Evolutionary conservation across 2,797 vertebrate genomes (phyloP), one percentile per base, ranked within the genome.

Genomic region (Amblyraja radiata): DNA sequence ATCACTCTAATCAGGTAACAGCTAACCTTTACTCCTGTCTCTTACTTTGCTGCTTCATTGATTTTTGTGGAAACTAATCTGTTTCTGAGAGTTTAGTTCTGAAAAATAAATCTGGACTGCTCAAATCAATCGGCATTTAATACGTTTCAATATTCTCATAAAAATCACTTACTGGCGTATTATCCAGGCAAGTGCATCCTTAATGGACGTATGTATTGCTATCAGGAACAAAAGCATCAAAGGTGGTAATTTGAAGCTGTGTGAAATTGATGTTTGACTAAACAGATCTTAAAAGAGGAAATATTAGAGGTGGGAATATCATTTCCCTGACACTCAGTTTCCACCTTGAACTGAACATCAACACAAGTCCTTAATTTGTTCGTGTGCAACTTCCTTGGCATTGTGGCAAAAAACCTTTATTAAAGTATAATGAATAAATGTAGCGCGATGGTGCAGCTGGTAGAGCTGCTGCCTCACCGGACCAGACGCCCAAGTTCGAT

Each of bases 11-110:
- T 36, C n/a, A 84, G 58, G 25, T 28, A 58, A 58, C 28, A 61
- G 81, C 23, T 84, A 88, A 36, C 61, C 83, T 86, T 86, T 61
- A 58, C n/a, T 88, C 61, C n/a, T 39, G 78, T 79, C 78, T 79
- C 78, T 39, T 79, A 18, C 32, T 65, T 88, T 65, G 32, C 84
- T 36, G 7, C 61, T 18, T 88, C n/a, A 65, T 21, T 32, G n/a
- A 68, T 88, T 39, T 88, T 88, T 88, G 61, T 65, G 28, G 11
- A 86, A 63, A 6, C 13, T 7, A 36, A 18, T 68, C 13, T 88
- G 18, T 36, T 63, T 36, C 16, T 79, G 14, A 68, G 61, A 32
- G 14, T 68, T 7, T 21, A 36, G 10, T 14, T 88, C n/a, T 88
- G 61, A 88, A 88, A 68, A 36, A 88, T 68, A 88, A 88, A 32